Percentiles rank a stretch among this genome's conserved stretches.
Conservation (phyloP, 1,140 invertebrate species). For the Bombus confusus region DNA sequence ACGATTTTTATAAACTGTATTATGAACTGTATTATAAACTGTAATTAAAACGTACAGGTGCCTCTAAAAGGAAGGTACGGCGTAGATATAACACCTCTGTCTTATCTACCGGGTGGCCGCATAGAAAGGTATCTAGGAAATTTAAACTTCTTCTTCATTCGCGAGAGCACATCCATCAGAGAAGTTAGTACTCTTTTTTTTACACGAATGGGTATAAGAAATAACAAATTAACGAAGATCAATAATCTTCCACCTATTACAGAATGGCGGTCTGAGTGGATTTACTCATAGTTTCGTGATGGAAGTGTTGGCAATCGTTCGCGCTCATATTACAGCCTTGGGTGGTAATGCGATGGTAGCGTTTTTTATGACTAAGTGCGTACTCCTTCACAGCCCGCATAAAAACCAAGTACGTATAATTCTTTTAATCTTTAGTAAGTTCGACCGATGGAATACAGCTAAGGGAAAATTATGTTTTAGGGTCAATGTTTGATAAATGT, state of each 20-base stretch:
- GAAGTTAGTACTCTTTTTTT: constrained; percentile 84
- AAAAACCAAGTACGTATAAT: constrained; percentile 93
- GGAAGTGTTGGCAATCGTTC: constrained; percentile 94
- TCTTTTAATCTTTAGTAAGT: constrained; percentile 28
- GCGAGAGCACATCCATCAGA: constrained; percentile 95
- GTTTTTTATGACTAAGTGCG: constrained; percentile 95
- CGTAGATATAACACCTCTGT: constrained; percentile 93
- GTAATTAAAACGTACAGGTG: constrained; percentile 78
- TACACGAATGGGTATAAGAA: neutral
- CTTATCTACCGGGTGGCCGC: constrained; percentile 90
- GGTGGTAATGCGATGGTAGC: constrained; percentile 97
- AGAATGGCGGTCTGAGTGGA: constrained; percentile 94
- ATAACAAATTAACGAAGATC: constrained; percentile 12
- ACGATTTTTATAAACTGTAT: neutral
- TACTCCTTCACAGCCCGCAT: constrained; percentile 95
- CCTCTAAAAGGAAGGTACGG: constrained; percentile 87
- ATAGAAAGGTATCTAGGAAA: constrained; percentile 95
- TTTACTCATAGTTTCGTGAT: constrained; percentile 97
- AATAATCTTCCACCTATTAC: constrained; percentile 38
- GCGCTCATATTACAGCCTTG: constrained; percentile 95
- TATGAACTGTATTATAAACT: too few species aligned
- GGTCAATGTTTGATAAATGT: constrained; percentile 97
- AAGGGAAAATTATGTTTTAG: constrained; percentile 81
- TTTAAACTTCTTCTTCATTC: constrained; percentile 97
- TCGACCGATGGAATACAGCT: neutral